These are phyloP conservation scores for Penaeus monodon DNA, from an alignment of 2,888 invertebrate genomes.

Conservation along the genomic window DNA sequence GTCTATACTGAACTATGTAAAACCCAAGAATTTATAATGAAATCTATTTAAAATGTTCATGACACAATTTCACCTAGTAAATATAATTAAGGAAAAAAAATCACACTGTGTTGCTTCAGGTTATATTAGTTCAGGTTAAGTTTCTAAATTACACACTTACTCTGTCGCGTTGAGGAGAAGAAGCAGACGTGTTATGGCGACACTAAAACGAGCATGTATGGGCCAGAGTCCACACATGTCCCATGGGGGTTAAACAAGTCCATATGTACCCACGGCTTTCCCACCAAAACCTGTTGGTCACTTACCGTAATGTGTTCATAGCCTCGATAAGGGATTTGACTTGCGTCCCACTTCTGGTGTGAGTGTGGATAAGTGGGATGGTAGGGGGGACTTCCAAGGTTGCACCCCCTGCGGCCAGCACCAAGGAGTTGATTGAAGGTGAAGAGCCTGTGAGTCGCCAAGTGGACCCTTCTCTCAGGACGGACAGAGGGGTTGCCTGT, in stretches of 20 bases:
- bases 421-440: constrained; percentile 85
- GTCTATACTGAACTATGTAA: neutral
- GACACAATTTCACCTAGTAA: neutral
- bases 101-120: constrained; percentile 1
- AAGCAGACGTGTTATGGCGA: constrained; percentile 50
- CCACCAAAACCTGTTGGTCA: constrained; percentile 38
- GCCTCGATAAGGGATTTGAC: constrained; percentile 81
- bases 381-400: constrained; percentile 48
- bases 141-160: constrained; percentile 45
- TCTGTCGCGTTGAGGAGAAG: constrained; percentile 47
- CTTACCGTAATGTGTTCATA: constrained; percentile 81
- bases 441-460: constrained; percentile 86
- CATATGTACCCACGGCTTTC: constrained; percentile 36
- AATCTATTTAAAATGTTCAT: too few species aligned
- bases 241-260: constrained; percentile 16
- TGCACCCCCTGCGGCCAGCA: constrained; percentile 77
- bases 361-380: constrained; percentile 68
- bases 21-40: too few species aligned
- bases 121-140: constrained; percentile 35
- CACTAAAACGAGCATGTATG: constrained; percentile 45
- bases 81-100: neutral
- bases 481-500: constrained; percentile 77
- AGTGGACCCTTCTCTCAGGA: constrained; percentile 73
- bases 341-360: constrained; percentile 78
- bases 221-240: constrained; percentile 30